Conservation (phyloP, 2,797 vertebrate species). For the Hippocampus kuda region DNA sequence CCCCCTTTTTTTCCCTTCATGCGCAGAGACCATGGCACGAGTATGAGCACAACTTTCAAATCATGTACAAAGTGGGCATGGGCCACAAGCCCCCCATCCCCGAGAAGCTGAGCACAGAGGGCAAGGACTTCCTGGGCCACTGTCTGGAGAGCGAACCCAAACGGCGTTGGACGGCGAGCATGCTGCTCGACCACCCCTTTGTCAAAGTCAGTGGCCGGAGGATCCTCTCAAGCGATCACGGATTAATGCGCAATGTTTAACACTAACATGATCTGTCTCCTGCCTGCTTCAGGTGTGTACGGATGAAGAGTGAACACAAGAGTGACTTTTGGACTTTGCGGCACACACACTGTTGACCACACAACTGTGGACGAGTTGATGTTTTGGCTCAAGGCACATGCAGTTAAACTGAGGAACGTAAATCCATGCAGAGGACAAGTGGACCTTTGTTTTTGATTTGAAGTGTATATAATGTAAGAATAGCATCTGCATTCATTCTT, state of each 20-base stretch:
- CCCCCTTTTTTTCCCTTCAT: not conserved
- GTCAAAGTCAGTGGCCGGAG: constrained; percentile 76
- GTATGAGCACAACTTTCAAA: constrained; percentile 99
- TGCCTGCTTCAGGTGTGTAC: constrained; percentile 82
- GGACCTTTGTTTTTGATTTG: constrained; percentile 8
- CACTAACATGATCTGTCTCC: not conserved
- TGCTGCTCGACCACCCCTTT: constrained; percentile 94
- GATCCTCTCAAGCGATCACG: too few species aligned
- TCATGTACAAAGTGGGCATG: constrained; percentile 99
- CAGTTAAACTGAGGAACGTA: constrained; percentile 64
- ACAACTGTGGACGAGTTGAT: constrained; percentile 28
- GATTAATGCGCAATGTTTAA: too few species aligned
- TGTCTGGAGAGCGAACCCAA: constrained; percentile 97
- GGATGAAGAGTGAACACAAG: constrained; percentile 85
- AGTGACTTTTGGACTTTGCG: constrained; percentile 64
- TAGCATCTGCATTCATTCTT: constrained; percentile 66
- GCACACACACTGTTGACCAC: constrained; percentile 82
- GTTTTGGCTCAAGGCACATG: constrained; percentile 55
- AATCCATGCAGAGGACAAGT: constrained; percentile 57
- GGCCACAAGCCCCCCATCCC: constrained; percentile 96
- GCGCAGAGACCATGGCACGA: constrained; percentile 95
- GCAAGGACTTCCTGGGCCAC: constrained; percentile 91
- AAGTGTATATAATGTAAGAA: constrained; percentile 70
- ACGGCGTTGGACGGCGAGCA: constrained; percentile 90
- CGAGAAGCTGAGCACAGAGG: constrained; percentile 92